Conservation (phyloP, 1,140 invertebrate species). For the Lysiphlebus fabarum region DNA sequence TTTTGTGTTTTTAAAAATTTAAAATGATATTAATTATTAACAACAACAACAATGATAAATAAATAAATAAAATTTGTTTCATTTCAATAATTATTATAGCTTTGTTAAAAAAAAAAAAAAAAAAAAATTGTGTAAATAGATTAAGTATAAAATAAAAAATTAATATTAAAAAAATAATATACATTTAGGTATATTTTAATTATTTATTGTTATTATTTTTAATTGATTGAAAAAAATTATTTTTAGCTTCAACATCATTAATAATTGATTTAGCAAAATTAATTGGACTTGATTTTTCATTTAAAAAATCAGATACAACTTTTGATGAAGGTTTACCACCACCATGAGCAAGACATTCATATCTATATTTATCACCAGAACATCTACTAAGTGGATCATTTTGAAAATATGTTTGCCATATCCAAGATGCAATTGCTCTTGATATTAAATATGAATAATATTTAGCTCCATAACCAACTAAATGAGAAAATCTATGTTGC, state of each 20-base stretch:
- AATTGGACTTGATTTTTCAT: conserved; percentile 63
- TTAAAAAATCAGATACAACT: conserved; percentile 72
- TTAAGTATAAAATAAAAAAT: conserved; percentile 29
- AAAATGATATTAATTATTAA: no score
- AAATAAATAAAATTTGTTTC: no score
- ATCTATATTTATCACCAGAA: conserved; percentile 74
- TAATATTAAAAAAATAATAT: conserved; percentile 25
- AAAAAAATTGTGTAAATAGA: conserved; percentile 54
- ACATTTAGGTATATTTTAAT: conserved; percentile 8
- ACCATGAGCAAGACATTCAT: conserved; percentile 80
- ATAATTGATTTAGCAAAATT: conserved; percentile 59
- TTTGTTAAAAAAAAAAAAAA: conserved; percentile 44
- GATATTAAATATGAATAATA: conserved; percentile 98
- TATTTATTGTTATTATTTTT: conserved; percentile 8
- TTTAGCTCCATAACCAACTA: conserved; percentile 96
- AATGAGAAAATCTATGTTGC: conserved; percentile 93
- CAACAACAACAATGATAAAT: no score
- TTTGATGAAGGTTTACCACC: conserved; percentile 76
- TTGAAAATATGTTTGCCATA: conserved; percentile 89
- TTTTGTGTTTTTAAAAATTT: no score
- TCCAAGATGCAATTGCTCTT: conserved; percentile 85
- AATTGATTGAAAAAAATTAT: conserved; percentile 43
- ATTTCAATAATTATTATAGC: conserved; percentile 51
- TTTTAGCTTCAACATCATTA: conserved; percentile 59
- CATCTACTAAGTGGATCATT: conserved; percentile 74